Conservation (phyloP, 2,113 vertebrate species). For the Turnix velox region DNA sequence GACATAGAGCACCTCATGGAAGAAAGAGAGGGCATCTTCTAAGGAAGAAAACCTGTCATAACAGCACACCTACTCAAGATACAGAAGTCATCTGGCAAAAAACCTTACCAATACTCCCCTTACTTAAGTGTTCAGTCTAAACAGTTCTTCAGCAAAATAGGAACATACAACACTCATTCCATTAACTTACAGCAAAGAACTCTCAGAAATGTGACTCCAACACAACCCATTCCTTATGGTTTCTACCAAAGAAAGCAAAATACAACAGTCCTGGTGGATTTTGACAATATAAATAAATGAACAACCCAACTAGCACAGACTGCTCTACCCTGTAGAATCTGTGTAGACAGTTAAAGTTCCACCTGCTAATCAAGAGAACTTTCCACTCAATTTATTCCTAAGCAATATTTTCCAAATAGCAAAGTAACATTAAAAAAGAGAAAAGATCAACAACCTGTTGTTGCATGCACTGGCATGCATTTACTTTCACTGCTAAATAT, state of each 20-base stretch:
- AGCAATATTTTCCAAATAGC: background rate
- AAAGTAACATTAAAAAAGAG: background rate
- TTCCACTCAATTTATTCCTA: background rate
- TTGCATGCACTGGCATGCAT: background rate
- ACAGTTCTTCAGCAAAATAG: background rate
- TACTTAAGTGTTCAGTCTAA: background rate
- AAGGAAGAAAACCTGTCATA: background rate
- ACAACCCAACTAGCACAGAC: background rate
- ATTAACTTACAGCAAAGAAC: background rate
- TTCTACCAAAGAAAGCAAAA: background rate
- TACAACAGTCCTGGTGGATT: background rate
- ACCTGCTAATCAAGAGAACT: background rate
- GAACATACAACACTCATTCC: background rate
- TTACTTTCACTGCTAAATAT: background rate
- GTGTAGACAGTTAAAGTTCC: background rate
- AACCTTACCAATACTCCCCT: background rate
- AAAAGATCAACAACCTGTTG: background rate
- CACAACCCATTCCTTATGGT: background rate
- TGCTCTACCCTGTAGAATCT: background rate
- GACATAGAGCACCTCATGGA: background rate
- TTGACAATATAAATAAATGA: background rate
- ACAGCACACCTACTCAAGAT: background rate
- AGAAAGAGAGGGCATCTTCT: background rate
- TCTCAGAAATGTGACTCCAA: background rate
- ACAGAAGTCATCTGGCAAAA: background rate